Evolutionary conservation across 2,888 invertebrate species (phyloP).

Genomic region (Microdon myrmicae): DNA sequence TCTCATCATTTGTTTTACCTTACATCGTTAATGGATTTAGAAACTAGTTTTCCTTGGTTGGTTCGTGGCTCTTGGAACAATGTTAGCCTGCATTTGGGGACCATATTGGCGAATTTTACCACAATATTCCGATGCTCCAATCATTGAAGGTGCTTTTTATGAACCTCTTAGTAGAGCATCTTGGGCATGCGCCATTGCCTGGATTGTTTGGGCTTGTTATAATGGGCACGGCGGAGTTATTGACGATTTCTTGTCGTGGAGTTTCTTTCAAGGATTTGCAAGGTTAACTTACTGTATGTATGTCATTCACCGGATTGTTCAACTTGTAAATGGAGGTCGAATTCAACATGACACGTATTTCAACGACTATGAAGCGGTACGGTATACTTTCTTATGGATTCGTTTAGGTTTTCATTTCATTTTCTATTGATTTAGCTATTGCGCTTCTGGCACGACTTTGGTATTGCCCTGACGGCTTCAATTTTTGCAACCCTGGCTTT

Average conservation of each 20-base stretch:
- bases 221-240: slow-evolving; percentile 64
- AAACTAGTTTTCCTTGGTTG: slow-evolving; percentile 61
- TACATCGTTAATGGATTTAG: slow-evolving; percentile 10
- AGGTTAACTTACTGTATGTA: slow-evolving; percentile 65
- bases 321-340: slow-evolving; percentile 60
- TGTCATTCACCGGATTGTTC: slow-evolving; percentile 63
- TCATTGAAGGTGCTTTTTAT: slow-evolving; percentile 63
- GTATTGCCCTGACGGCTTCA: slow-evolving; percentile 62
- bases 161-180: slow-evolving; percentile 62
- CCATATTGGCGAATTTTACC: slow-evolving; percentile 62
- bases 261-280: slow-evolving; percentile 63
- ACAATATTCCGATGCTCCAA: slow-evolving; percentile 56
- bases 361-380: slow-evolving; percentile 63
- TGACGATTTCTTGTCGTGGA: slow-evolving; percentile 63
- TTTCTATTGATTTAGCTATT: slow-evolving; percentile 62
- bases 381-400: too few species aligned
- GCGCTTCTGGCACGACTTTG: slow-evolving; percentile 67
- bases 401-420: slow-evolving; percentile 19
- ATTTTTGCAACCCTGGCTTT: slow-evolving; percentile 67
- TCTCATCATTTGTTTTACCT: not conserved
- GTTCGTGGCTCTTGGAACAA: slow-evolving; percentile 59
- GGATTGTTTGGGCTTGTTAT: slow-evolving; percentile 66
- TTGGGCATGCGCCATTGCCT: slow-evolving; percentile 62
- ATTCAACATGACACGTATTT: slow-evolving; percentile 62
- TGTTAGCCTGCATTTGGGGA: slow-evolving; percentile 62